A percentile compares a stretch with the other conserved stretches of the same genome.
Evolutionary conservation across 1,140 invertebrate species (phyloP).

Genomic region (Subanguina moxae): DNA sequence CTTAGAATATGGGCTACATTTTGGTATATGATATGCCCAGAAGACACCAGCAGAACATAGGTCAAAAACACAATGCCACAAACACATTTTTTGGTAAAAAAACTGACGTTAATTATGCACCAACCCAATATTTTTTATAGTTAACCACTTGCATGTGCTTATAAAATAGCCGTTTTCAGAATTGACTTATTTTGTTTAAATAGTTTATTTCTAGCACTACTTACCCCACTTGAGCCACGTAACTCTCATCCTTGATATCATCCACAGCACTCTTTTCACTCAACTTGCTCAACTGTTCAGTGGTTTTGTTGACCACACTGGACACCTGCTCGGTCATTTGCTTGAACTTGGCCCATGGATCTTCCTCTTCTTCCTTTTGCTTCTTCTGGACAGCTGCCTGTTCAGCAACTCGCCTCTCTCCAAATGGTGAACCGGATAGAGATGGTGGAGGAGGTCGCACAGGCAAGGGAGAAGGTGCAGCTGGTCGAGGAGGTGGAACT

Average conservation of each 20-base stretch:
- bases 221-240: slow-evolving; percentile 49
- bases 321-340: slow-evolving; percentile 52
- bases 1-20: no score
- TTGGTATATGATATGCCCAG: no score
- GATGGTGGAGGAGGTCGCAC: slow-evolving; percentile 16
- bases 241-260: slow-evolving; percentile 54
- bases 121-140: no score
- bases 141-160: no score
- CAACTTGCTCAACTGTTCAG: slow-evolving; percentile 43
- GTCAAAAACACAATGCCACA: no score
- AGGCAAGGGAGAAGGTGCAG: slow-evolving; percentile 48
- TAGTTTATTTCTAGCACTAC: no score
- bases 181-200: no score
- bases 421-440: slow-evolving; percentile 6
- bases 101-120: no score
- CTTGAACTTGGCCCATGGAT: slow-evolving; percentile 56
- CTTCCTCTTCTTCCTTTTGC: slow-evolving; percentile 51
- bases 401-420: neutral
- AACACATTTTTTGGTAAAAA: no score
- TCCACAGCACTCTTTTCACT: slow-evolving; percentile 48
- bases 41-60: no score
- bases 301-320: slow-evolving; percentile 45
- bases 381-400: slow-evolving; percentile 9
- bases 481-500: slow-evolving; percentile 46
- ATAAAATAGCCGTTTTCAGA: no score